A percentile compares a stretch with the other conserved stretches of the same genome.
phyloP scores from a whole-genome alignment of 2,888 invertebrate genomes.

The Colostygia pectinataria region DNA sequence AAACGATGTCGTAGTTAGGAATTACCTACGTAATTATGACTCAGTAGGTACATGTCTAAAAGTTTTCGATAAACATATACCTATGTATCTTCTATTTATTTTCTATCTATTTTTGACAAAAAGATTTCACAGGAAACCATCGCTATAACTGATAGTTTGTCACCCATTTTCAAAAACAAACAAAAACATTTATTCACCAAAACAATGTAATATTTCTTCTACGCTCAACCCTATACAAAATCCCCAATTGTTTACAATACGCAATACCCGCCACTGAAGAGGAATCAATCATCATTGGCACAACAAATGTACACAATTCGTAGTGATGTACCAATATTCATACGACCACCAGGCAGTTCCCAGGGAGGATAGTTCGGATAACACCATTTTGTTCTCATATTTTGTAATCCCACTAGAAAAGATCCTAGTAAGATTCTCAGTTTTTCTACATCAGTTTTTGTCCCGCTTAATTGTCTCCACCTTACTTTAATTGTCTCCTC shows the following conservation, averaged over 20 bases:
- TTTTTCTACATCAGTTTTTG: slow-evolving; percentile 70
- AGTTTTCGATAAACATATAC: background rate
- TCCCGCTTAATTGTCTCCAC: slow-evolving; percentile 54
- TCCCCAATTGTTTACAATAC: slow-evolving; percentile 20
- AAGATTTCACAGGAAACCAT: background rate
- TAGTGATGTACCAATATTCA: slow-evolving; percentile 30
- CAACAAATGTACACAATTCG: slow-evolving; percentile 24
- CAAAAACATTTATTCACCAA: slow-evolving; percentile 5
- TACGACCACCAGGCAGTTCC: slow-evolving; percentile 44
- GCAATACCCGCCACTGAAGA: slow-evolving; percentile 15
- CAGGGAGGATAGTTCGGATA: slow-evolving; percentile 64
- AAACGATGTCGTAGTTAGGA: slow-evolving; percentile 6
- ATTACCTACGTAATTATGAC: no score
- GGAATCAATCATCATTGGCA: slow-evolving; percentile 29
- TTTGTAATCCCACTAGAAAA: slow-evolving; percentile 72
- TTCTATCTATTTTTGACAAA: background rate
- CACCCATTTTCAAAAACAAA: slow-evolving; percentile 7
- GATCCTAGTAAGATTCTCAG: slow-evolving; percentile 68
- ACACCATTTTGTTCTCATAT: slow-evolving; percentile 62
- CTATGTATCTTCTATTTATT: no score
- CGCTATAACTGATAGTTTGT: slow-evolving; percentile 2
- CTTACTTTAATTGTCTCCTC: slow-evolving; percentile 71
- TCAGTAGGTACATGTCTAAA: no score
- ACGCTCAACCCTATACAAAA: slow-evolving; percentile 9
- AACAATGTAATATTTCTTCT: slow-evolving; percentile 15